phyloP scores from a whole-genome alignment of 2,888 invertebrate species.

The Stenotaenia linearis region DNA sequence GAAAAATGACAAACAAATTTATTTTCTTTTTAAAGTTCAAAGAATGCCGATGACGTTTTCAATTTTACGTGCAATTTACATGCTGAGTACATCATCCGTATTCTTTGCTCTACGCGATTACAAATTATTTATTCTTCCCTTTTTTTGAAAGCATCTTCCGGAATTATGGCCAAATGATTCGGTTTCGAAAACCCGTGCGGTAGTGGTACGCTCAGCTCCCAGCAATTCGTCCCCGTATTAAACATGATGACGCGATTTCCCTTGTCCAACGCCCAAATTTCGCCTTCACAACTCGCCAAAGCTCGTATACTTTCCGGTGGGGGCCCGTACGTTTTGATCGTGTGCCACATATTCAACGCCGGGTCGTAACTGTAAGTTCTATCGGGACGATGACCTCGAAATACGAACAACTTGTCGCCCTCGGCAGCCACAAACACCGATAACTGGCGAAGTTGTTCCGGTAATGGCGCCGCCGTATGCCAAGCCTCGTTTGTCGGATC shows the following conservation, averaged over 20 bases:
- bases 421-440: background rate
- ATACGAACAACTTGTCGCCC: background rate
- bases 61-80: too few species aligned
- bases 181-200: background rate
- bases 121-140: too few species aligned
- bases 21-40: background rate
- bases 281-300: background rate
- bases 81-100: too few species aligned
- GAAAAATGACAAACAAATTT: background rate
- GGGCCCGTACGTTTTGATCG: background rate
- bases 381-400: background rate
- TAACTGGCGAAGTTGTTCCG: background rate
- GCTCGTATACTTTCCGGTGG: background rate
- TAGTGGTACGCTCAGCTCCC: background rate
- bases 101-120: too few species aligned
- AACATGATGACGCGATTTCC: background rate
- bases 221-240: background rate
- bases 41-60: too few species aligned
- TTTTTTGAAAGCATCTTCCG: background rate
- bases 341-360: background rate
- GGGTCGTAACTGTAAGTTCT: background rate
- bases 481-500: background rate
- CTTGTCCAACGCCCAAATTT: constrained; percentile 4
- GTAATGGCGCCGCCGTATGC: background rate
- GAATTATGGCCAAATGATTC: background rate